phyloP scores from a whole-genome alignment of 2,113 vertebrate genomes.

The Sceloporus tristichus region DNA sequence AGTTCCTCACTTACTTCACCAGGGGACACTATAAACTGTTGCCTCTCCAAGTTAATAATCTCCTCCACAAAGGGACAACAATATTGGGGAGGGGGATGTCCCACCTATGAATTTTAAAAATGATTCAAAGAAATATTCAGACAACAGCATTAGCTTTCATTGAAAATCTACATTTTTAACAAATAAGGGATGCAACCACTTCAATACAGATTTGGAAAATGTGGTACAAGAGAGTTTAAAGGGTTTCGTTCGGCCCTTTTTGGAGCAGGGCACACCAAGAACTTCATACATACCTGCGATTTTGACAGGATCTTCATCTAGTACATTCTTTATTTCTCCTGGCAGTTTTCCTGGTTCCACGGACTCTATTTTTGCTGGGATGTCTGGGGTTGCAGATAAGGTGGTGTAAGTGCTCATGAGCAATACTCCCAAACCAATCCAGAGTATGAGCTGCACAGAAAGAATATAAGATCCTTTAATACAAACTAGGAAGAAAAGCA shows the following conservation, averaged over 20 bases:
- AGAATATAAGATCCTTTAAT: slow-evolving; percentile 48
- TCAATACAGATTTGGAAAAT: not conserved
- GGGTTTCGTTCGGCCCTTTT: not conserved
- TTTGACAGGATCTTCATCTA: slow-evolving; percentile 64
- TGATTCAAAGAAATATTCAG: not conserved
- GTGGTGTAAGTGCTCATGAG: slow-evolving; percentile 94
- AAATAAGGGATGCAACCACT: not conserved
- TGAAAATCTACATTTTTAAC: not conserved
- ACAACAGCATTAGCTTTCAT: not conserved
- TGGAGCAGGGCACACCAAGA: not conserved
- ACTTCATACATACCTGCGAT: slow-evolving; percentile 74
- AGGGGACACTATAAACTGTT: not conserved
- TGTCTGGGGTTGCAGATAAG: slow-evolving; percentile 81
- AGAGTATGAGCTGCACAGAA: slow-evolving; percentile 87
- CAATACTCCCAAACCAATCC: slow-evolving; percentile 92
- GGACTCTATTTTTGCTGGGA: slow-evolving; percentile 61
- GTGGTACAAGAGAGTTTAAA: not conserved
- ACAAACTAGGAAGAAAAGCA: not conserved
- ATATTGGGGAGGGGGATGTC: not conserved
- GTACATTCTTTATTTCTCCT: slow-evolving; percentile 43
- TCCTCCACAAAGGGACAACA: not conserved
- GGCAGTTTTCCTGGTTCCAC: slow-evolving; percentile 63
- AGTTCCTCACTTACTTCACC: not conserved
- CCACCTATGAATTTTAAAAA: not conserved
- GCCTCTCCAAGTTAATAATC: not conserved